These are phyloP conservation scores for Coregonus sp. DNA, from an alignment of 2,797 vertebrate species.

Conservation along the genomic window DNA sequence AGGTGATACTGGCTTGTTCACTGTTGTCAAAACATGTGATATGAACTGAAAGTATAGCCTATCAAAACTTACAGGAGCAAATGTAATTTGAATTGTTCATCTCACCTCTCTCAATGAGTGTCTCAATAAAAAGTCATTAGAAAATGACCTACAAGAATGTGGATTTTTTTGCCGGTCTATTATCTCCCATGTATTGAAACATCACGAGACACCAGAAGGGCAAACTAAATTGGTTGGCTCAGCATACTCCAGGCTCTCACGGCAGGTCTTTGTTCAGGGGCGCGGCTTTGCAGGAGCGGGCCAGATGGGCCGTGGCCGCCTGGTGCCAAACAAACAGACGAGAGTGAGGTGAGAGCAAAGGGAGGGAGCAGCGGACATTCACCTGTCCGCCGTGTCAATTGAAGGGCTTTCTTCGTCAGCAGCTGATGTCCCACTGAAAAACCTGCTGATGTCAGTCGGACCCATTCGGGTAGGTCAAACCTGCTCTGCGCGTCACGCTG, in stretches of 20 bases:
- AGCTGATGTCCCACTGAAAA: constrained; percentile 83
- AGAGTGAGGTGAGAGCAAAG: constrained; percentile 5
- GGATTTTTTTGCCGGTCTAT: neutral
- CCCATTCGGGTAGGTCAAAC: constrained; percentile 80
- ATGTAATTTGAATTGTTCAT: neutral
- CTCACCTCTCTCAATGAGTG: neutral
- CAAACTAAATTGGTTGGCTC: constrained; percentile 59
- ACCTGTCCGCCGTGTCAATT: constrained; percentile 81
- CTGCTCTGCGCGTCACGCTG: constrained; percentile 45
- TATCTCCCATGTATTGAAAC: constrained; percentile 46
- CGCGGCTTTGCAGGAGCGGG: constrained; percentile 78
- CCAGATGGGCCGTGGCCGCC: constrained; percentile 82
- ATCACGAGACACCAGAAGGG: constrained; percentile 56
- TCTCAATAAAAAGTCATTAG: neutral
- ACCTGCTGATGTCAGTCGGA: constrained; percentile 86
- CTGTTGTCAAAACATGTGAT: too few species aligned
- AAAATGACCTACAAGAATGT: constrained; percentile 8
- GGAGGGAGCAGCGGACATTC: constrained; percentile 50
- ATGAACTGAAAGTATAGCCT: too few species aligned
- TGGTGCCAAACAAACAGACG: constrained; percentile 81
- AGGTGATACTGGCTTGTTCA: too few species aligned
- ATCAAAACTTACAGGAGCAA: neutral
- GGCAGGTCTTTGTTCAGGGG: constrained; percentile 80
- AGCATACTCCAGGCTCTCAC: constrained; percentile 56
- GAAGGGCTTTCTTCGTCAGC: constrained; percentile 90